Percentiles rank a stretch among this genome's conserved stretches.
Evolutionary conservation across 2,113 vertebrate species (phyloP).

Genomic region (Tragulus kanchil): DNA sequence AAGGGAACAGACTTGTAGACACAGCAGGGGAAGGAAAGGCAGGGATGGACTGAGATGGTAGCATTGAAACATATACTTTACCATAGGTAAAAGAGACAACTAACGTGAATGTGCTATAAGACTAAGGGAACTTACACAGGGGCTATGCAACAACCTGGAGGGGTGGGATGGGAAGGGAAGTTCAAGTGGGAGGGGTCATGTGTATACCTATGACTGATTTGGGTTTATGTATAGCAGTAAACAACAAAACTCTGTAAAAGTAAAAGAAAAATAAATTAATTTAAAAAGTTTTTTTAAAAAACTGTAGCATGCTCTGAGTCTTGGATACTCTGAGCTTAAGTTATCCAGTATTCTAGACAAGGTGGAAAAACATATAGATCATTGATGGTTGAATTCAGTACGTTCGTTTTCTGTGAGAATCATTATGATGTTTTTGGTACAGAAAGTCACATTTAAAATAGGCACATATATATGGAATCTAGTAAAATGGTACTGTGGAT

Average conservation of each 20-base stretch:
- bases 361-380: not conserved
- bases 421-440: not conserved
- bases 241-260: no score
- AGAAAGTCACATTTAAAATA: slow-evolving; percentile 22
- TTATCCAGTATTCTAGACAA: not conserved
- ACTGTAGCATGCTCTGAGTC: not conserved
- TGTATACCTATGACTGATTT: no score
- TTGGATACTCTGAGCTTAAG: not conserved
- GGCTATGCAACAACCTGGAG: no score
- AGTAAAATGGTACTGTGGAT: not conserved
- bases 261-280: no score
- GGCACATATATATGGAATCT: not conserved
- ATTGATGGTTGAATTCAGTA: not conserved
- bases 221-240: no score
- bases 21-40: not conserved
- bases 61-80: no score
- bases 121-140: no score
- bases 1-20: not conserved
- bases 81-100: no score
- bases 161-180: no score
- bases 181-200: no score
- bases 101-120: no score
- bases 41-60: not conserved
- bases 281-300: no score
- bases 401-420: not conserved